Percentiles rank a stretch among this genome's conserved stretches.
These are phyloP conservation scores for Silurus meridionalis DNA, from an alignment of 2,113 vertebrate genomes.

Conservation along the genomic window DNA sequence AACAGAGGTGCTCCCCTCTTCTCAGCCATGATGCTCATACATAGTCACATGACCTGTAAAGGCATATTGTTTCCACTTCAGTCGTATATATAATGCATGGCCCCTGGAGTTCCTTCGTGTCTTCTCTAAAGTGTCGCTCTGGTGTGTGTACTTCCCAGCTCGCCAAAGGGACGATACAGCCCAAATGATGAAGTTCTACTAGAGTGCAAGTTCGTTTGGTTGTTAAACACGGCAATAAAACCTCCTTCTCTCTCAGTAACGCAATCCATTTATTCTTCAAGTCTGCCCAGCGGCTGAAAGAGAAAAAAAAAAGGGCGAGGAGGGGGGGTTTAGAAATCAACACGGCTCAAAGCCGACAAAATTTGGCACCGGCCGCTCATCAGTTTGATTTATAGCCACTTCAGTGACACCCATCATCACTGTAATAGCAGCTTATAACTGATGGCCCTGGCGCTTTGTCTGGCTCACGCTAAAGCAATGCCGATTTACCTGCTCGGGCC, in stretches of 20 bases:
- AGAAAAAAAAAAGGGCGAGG: background rate
- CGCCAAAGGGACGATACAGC: constrained; percentile 15
- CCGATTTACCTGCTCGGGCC: constrained; percentile 26
- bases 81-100: constrained; percentile 2
- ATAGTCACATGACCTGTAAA: background rate
- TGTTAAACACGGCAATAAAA: constrained; percentile 38
- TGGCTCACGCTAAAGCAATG: constrained; percentile 39
- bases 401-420: constrained; percentile 49
- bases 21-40: no score
- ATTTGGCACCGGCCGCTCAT: constrained; percentile 46
- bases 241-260: constrained; percentile 46
- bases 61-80: background rate
- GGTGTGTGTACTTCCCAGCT: background rate
- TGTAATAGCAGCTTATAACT: constrained; percentile 51
- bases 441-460: constrained; percentile 35
- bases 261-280: constrained; percentile 45
- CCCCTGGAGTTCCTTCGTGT: background rate
- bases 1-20: no score
- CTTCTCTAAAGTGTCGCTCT: background rate
- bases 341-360: constrained; percentile 37
- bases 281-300: constrained; percentile 19
- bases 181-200: constrained; percentile 24
- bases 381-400: constrained; percentile 48
- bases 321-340: constrained; percentile 36
- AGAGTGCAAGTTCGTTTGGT: background rate